A percentile compares a stretch with the other conserved stretches of the same genome.
Conservation (phyloP, 2,888 invertebrate genomes). For the Operophtera brumata region DNA sequence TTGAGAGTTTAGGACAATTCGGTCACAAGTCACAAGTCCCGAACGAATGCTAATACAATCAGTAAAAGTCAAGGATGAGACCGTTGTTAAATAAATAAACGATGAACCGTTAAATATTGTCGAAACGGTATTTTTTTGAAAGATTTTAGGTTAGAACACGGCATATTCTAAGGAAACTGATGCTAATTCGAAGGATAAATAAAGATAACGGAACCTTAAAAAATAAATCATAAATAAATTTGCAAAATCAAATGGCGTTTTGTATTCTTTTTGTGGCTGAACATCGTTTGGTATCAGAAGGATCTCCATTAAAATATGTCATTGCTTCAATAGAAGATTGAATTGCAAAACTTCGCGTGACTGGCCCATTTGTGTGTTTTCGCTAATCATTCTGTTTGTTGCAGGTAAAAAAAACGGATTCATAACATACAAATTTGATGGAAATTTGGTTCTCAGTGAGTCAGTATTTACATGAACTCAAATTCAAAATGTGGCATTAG, state of each 20-base stretch:
- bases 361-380: slow-evolving; percentile 49
- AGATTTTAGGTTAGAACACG: slow-evolving; percentile 36
- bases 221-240: slow-evolving; percentile 8
- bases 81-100: slow-evolving; percentile 43
- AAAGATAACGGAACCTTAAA: slow-evolving; percentile 12
- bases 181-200: slow-evolving; percentile 26
- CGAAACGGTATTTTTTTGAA: slow-evolving; percentile 43
- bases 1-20: slow-evolving; percentile 53
- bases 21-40: slow-evolving; percentile 46
- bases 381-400: slow-evolving; percentile 65
- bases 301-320: slow-evolving; percentile 32
- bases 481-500: neutral
- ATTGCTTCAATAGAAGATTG: slow-evolving; percentile 37
- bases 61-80: slow-evolving; percentile 54
- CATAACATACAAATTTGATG: slow-evolving; percentile 27
- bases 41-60: slow-evolving; percentile 58
- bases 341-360: slow-evolving; percentile 54
- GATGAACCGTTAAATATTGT: slow-evolving; percentile 34
- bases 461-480: slow-evolving; percentile 16
- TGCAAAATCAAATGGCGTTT: neutral
- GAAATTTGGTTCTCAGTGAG: slow-evolving; percentile 24
- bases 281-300: slow-evolving; percentile 12
- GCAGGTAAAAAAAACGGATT: slow-evolving; percentile 36
- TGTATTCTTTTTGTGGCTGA: neutral
- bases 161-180: slow-evolving; percentile 29